Base-by-base conservation (phyloP, 2,797 vertebrate species). In the Cyclopterus lumpus region DNA sequence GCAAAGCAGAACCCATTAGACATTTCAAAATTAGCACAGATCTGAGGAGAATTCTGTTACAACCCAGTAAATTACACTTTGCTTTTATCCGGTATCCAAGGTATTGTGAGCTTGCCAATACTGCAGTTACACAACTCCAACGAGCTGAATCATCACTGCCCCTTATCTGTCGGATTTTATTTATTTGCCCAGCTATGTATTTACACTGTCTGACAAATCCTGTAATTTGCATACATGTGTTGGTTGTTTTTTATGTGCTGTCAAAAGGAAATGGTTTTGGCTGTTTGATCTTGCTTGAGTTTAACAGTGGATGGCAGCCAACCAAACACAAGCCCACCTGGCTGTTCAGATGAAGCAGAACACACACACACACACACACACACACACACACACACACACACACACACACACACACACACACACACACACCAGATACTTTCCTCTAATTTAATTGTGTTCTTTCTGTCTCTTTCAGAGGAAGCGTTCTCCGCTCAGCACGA, bases 401-500 rank as follows among this genome's bases (percentile, higher is more conserved):
- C 11, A 40, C 38, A 40, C 38, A 42, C 40, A 42, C 40, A 42
- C 40, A 42, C 40, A 75, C 46, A 67, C 62, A 67, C 61, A 78
- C 46, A 75, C 46, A 53, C 73, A 73, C 67, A 89, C 86, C 84
- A 91, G 77, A 85, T 87, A 67, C 89, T 93, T 90, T 87, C 22
- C 49, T 57, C 9, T 44, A 48, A 26, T 63, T 34, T 58, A 18
- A 80, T 59, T 24, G 78, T 75, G 81, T 16, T 64, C 59, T 76
- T 28, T 88, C 24, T 88, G 53, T 88, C 57, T 85, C 78, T 82
- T 28, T 74, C 87, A 99, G 98, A 95, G 94, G 97, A 96, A 79
- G 87, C 68, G 0, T 99, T 97, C 92, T 95, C 95, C 28, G 80
- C 87, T 65, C 95, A 97, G 80, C 94, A 94, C 9, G 93, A 96